phyloP scores from a whole-genome alignment of 2,888 invertebrate species.

The Stenoptilia bipunctidactyla region DNA sequence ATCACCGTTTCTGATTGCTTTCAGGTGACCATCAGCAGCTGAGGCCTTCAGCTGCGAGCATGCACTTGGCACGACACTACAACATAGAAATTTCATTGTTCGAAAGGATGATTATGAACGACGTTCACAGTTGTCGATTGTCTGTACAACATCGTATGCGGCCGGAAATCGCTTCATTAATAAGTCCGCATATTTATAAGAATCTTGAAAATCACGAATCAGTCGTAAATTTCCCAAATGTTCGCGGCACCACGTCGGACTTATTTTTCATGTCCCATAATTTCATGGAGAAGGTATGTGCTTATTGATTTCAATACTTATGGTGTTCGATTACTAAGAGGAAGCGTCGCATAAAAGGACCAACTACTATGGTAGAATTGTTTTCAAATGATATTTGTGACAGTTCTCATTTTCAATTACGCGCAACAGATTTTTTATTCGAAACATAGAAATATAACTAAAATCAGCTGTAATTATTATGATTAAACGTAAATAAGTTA shows the following conservation, averaged over 20 bases:
- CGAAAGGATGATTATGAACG: conserved; percentile 82
- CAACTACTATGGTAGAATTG: no score
- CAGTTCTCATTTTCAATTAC: no score
- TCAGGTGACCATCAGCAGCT: conserved; percentile 86
- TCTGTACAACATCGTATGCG: conserved; percentile 85
- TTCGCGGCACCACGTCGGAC: conserved; percentile 73
- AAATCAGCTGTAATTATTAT: no score
- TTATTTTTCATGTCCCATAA: conserved; percentile 79
- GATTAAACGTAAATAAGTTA: no score
- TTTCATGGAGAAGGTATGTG: conserved; percentile 70
- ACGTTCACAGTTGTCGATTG: conserved; percentile 72
- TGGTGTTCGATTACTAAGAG: no score
- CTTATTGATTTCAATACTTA: no score
- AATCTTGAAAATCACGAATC: conserved; percentile 72
- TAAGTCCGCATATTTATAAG: conserved; percentile 79
- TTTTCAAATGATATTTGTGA: no score
- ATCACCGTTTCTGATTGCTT: no score
- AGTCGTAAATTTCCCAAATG: conserved; percentile 67
- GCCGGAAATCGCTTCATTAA: conserved; percentile 63
- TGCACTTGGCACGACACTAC: conserved; percentile 73
- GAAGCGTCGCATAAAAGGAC: no score
- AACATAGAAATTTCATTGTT: conserved; percentile 84
- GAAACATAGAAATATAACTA: no score
- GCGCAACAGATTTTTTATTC: no score
- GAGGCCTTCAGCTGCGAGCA: conserved; percentile 78